A percentile compares a stretch with the other conserved stretches of the same genome.
Evolutionary conservation across 2,888 invertebrate genomes (phyloP).

Genomic region (Malthinus flaveolus): DNA sequence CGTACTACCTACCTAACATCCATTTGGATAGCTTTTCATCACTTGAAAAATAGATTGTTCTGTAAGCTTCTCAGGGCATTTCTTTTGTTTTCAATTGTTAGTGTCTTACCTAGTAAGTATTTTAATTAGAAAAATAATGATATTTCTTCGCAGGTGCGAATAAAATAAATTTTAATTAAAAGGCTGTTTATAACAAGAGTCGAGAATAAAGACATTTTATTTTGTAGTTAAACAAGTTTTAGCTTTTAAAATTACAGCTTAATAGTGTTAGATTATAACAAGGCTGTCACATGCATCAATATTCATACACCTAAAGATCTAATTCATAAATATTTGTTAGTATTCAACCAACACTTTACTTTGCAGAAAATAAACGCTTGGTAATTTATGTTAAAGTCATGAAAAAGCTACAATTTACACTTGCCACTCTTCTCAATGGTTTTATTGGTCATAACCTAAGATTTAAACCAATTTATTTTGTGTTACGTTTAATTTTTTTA

Average conservation of each 20-base stretch:
- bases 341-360: slow-evolving; percentile 32
- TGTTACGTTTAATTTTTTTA: slow-evolving; percentile 3
- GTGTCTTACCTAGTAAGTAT: too few species aligned
- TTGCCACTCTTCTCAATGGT: slow-evolving; percentile 35
- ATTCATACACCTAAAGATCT: slow-evolving; percentile 31
- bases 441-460: slow-evolving; percentile 43
- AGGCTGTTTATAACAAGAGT: too few species aligned
- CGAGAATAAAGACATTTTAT: slow-evolving; percentile 9
- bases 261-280: slow-evolving; percentile 34
- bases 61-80: too few species aligned
- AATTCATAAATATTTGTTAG: slow-evolving; percentile 36
- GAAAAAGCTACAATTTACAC: slow-evolving; percentile 45
- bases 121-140: too few species aligned
- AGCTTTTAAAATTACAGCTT: slow-evolving; percentile 31
- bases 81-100: too few species aligned
- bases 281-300: slow-evolving; percentile 35
- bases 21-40: too few species aligned
- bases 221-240: slow-evolving; percentile 32
- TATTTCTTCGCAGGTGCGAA: too few species aligned
- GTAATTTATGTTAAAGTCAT: slow-evolving; percentile 44
- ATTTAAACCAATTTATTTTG: slow-evolving; percentile 17
- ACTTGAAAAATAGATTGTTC: too few species aligned
- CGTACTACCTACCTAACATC: too few species aligned
- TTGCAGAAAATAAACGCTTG: slow-evolving; percentile 34
- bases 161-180: too few species aligned